Percentiles rank a stretch among this genome's conserved stretches.
These are phyloP conservation scores for Lycaon pictus DNA, from an alignment of 2,113 vertebrate species.

Conservation along the genomic window DNA sequence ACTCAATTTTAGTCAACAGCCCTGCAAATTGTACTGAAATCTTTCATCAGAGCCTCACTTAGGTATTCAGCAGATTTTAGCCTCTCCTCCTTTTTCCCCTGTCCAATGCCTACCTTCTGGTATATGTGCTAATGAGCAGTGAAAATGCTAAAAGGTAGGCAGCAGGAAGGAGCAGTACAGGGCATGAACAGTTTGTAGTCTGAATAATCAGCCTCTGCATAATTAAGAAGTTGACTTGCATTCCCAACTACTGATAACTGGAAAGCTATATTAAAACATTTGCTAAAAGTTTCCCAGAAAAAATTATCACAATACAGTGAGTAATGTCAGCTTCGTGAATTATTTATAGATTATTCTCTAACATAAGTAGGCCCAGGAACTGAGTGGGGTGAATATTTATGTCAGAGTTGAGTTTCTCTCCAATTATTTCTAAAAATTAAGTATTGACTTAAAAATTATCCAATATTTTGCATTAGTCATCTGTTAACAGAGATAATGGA, in stretches of 20 bases:
- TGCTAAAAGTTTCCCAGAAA: constrained; percentile 79
- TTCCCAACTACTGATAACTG: constrained; percentile 75
- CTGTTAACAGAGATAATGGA: constrained; percentile 61
- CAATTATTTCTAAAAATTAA: constrained; percentile 78
- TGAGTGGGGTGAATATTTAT: constrained; percentile 56
- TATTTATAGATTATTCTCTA: constrained; percentile 77
- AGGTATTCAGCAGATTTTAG: constrained; percentile 39
- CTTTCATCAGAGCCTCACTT: constrained; percentile 64
- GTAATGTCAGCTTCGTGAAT: constrained; percentile 76
- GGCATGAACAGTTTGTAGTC: constrained; percentile 58
- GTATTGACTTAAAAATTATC: constrained; percentile 70
- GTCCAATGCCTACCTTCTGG: constrained; percentile 60
- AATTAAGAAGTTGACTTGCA: constrained; percentile 79
- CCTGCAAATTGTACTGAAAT: constrained; percentile 65
- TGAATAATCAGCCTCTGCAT: constrained; percentile 75
- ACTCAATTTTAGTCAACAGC: constrained; percentile 66
- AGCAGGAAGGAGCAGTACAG: constrained; percentile 69
- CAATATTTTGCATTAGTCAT: constrained; percentile 74
- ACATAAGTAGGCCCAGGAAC: constrained; percentile 68
- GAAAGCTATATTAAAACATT: constrained; percentile 74
- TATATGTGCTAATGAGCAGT: constrained; percentile 73
- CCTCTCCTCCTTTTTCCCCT: background rate
- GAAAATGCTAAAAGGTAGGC: constrained; percentile 74
- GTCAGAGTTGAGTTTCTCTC: constrained; percentile 66
- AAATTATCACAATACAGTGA: constrained; percentile 72